Percentiles rank a stretch among this genome's conserved stretches.
Conservation (phyloP, 2,113 vertebrate genomes). For the Amazona vittata region DNA sequence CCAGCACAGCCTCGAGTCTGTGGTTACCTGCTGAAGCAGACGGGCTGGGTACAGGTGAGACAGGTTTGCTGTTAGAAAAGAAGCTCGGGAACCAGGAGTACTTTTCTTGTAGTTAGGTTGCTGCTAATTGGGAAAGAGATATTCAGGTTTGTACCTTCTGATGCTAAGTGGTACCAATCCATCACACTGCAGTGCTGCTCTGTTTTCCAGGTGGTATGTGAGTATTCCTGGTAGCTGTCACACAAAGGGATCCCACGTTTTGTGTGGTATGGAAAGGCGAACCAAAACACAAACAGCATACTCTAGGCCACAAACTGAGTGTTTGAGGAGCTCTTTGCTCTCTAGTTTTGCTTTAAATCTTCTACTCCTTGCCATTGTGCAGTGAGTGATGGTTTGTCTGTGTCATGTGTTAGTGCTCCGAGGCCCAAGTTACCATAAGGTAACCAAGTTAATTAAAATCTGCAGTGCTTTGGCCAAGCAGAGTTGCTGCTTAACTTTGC, state of each 20-base stretch:
- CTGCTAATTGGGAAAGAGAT: neutral
- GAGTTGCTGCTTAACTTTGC: neutral
- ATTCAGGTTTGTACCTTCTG: neutral
- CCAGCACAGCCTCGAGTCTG: neutral
- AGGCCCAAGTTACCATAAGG: rapidly evolving
- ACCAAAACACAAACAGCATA: neutral
- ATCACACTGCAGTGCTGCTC: rapidly evolving
- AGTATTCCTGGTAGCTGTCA: neutral
- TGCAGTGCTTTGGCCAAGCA: neutral
- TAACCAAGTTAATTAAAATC: neutral
- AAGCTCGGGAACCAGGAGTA: neutral
- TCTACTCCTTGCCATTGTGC: neutral
- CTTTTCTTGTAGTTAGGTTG: neutral
- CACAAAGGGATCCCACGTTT: rapidly evolving
- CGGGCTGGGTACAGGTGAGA: neutral
- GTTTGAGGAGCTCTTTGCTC: neutral
- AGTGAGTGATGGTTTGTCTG: rapidly evolving
- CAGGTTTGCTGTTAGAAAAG: neutral
- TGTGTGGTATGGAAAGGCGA: neutral
- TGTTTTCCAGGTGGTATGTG: rapidly evolving
- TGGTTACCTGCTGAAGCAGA: neutral
- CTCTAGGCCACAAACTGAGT: neutral
- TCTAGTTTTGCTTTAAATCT: neutral
- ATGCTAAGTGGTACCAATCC: rapidly evolving
- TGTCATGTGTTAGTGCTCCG: neutral